Evolutionary conservation across 2,888 invertebrate genomes (phyloP).

Genomic region (Sinohyriopsis cumingii): DNA sequence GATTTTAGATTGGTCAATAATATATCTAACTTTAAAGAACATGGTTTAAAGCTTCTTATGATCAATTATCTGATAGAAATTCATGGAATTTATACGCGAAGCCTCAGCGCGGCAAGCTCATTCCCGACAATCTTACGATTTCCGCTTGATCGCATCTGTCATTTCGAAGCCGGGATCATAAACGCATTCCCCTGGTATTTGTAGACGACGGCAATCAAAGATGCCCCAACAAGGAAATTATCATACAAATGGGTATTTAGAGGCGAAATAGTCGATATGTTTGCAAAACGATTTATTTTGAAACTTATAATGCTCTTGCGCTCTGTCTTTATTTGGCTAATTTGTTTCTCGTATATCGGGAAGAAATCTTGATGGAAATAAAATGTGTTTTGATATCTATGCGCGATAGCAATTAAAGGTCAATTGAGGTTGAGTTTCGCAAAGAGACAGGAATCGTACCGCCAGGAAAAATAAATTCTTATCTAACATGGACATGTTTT

Average conservation of each 20-base stretch:
- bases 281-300: constrained; percentile 9
- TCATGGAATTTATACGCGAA: constrained; percentile 32
- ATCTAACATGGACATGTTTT: too few species aligned
- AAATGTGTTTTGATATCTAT: too few species aligned
- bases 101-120: constrained; percentile 19
- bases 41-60: constrained; percentile 24
- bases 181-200: constrained; percentile 27
- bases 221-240: constrained; percentile 34
- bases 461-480: too few species aligned
- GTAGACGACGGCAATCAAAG: constrained; percentile 17
- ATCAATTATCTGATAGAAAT: constrained; percentile 42
- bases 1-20: too few species aligned
- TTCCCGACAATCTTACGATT: constrained; percentile 27
- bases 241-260: constrained; percentile 45
- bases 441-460: too few species aligned
- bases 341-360: too few species aligned
- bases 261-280: constrained; percentile 3
- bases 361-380: too few species aligned
- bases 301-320: too few species aligned
- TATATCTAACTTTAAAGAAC: too few species aligned
- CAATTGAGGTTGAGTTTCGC: too few species aligned
- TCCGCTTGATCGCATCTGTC: constrained; percentile 35
- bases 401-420: too few species aligned
- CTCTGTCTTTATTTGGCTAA: too few species aligned
- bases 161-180: constrained; percentile 23